Conservation (phyloP, 2,113 vertebrate species). For the Pangasianodon gigas region DNA sequence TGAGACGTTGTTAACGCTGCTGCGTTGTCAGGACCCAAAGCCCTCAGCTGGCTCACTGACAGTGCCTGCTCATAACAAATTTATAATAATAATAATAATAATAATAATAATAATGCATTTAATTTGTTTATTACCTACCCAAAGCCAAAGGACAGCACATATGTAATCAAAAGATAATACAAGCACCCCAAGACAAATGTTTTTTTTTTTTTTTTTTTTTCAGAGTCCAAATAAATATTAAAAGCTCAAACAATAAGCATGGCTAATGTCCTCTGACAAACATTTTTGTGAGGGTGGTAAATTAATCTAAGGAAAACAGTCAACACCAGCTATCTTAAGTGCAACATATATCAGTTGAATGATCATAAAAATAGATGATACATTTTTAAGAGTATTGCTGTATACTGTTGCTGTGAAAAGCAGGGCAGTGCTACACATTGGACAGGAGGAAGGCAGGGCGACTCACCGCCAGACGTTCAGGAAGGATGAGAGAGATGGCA, state of each 20-base stretch:
- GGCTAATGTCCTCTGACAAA: not conserved
- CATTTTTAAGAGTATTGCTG: not conserved
- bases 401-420: not conserved
- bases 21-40: conserved; percentile 69
- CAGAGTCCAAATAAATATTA: not conserved
- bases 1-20: conserved; percentile 63
- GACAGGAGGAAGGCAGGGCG: not conserved
- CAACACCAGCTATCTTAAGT: not conserved
- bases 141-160: not conserved
- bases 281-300: not conserved
- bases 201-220: not conserved
- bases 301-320: not conserved
- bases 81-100: not conserved
- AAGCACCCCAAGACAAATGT: not conserved
- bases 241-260: not conserved
- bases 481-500: conserved; percentile 62
- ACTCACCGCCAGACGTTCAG: conserved; percentile 64
- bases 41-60: conserved; percentile 61
- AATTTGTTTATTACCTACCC: not conserved
- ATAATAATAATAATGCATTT: not conserved
- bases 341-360: not conserved
- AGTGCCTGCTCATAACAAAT: conserved; percentile 59
- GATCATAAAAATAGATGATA: not conserved
- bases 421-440: not conserved
- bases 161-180: not conserved